Evolutionary conservation across 2,797 vertebrate species (phyloP).

Genomic region (Diglossa cyanea): DNA sequence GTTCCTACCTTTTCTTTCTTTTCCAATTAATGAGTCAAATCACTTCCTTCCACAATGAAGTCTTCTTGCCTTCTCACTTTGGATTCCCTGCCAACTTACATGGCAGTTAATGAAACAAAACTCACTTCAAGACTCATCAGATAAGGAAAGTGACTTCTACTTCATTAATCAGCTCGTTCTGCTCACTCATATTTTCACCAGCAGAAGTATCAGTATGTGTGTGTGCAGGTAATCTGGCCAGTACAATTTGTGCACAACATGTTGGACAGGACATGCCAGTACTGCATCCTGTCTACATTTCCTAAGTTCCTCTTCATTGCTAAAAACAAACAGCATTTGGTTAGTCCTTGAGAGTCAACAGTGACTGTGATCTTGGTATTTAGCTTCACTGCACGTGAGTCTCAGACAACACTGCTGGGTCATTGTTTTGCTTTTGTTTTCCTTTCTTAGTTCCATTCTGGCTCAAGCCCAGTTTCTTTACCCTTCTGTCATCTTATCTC

Average conservation of each 20-base stretch:
- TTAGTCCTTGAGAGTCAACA: neutral
- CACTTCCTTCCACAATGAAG: neutral
- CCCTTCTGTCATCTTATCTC: neutral
- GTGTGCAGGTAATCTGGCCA: neutral
- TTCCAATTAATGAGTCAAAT: neutral
- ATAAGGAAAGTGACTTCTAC: neutral
- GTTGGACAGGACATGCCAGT: neutral
- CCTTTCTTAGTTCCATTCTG: neutral
- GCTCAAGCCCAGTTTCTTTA: neutral
- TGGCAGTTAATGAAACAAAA: neutral
- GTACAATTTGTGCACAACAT: neutral
- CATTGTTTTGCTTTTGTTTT: slow-evolving; percentile 11
- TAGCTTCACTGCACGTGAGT: neutral
- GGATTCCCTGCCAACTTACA: neutral
- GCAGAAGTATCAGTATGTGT: neutral
- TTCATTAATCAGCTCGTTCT: neutral
- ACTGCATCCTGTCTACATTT: neutral
- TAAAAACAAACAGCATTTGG: neutral
- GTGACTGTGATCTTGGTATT: neutral
- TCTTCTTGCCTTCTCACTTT: neutral
- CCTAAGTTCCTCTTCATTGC: neutral
- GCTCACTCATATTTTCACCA: neutral
- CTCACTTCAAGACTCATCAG: neutral
- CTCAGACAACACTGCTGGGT: neutral
- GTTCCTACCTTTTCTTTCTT: neutral